Evolutionary conservation across 2,797 vertebrate species (phyloP).

Genomic region (Sebastes ruberrimus): DNA sequence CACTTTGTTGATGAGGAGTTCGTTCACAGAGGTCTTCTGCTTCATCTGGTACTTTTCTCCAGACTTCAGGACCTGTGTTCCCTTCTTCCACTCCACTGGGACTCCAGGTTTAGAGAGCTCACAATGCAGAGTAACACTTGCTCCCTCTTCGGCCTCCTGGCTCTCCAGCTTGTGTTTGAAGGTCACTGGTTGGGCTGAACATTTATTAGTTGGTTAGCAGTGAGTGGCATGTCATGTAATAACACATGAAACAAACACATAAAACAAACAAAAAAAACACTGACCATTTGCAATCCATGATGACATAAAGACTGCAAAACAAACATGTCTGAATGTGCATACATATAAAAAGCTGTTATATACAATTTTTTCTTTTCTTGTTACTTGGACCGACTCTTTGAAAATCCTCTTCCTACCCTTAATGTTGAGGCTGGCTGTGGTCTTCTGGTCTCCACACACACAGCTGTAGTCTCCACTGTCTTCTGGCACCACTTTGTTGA

Average conservation of each 20-base stretch:
- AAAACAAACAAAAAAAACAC: background rate
- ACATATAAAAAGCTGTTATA: too few species aligned
- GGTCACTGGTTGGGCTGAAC: constrained; percentile 76
- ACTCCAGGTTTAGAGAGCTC: constrained; percentile 68
- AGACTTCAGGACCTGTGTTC: constrained; percentile 69
- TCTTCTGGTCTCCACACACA: constrained; percentile 76
- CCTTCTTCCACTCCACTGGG: constrained; percentile 84
- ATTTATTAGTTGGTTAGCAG: constrained; percentile 13
- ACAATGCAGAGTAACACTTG: constrained; percentile 52
- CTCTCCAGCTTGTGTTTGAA: constrained; percentile 77
- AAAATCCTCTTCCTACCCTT: constrained; percentile 64
- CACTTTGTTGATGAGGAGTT: constrained; percentile 73
- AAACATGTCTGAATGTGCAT: background rate
- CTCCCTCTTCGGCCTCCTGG: constrained; percentile 69
- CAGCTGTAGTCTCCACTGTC: constrained; percentile 83
- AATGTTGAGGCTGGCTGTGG: constrained; percentile 70
- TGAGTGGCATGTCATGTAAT: background rate
- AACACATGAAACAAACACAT: background rate
- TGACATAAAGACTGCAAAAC: background rate
- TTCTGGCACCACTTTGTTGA: constrained; percentile 64
- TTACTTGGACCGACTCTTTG: too few species aligned
- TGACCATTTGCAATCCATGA: background rate
- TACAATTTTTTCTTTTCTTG: too few species aligned
- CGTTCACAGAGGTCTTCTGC: constrained; percentile 71
- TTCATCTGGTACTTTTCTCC: constrained; percentile 81